These are phyloP conservation scores for Anthonomus grandis DNA, from an alignment of 1,140 invertebrate species.

Conservation along the genomic window DNA sequence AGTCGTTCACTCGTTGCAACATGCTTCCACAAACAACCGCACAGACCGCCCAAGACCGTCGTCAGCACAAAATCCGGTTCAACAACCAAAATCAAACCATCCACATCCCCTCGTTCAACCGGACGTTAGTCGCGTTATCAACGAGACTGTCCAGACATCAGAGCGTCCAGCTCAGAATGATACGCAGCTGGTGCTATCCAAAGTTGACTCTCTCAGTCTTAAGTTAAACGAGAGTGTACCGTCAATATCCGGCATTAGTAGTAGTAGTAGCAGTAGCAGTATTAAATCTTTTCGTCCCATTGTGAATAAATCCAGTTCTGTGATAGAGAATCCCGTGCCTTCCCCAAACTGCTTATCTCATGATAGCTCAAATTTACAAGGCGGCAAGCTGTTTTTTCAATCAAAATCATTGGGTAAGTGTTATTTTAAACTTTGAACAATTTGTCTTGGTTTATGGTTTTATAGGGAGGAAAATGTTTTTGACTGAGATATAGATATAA, in stretches of 20 bases:
- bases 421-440: slow-evolving; percentile 19
- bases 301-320: slow-evolving; percentile 35
- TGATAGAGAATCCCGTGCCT: slow-evolving; percentile 45
- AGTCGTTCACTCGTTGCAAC: too few species aligned
- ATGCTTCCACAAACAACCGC: too few species aligned
- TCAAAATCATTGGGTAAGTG: slow-evolving; percentile 30
- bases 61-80: slow-evolving; percentile 10
- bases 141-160: too few species aligned
- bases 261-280: too few species aligned
- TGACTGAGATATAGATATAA: background rate
- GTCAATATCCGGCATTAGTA: too few species aligned
- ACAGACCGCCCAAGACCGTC: slow-evolving; percentile 15
- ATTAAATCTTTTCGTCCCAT: slow-evolving; percentile 19
- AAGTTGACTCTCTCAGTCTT: too few species aligned
- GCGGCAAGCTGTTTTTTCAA: slow-evolving; percentile 26
- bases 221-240: too few species aligned
- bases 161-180: too few species aligned
- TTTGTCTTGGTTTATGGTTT: background rate
- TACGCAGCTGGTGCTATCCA: too few species aligned
- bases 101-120: slow-evolving; percentile 9
- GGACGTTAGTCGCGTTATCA: too few species aligned
- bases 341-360: slow-evolving; percentile 37
- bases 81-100: slow-evolving; percentile 1
- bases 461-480: background rate
- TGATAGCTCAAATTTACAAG: slow-evolving; percentile 31